Evolutionary conservation across 2,113 vertebrate species (phyloP).

Genomic region (Rhodinocichla rosea): DNA sequence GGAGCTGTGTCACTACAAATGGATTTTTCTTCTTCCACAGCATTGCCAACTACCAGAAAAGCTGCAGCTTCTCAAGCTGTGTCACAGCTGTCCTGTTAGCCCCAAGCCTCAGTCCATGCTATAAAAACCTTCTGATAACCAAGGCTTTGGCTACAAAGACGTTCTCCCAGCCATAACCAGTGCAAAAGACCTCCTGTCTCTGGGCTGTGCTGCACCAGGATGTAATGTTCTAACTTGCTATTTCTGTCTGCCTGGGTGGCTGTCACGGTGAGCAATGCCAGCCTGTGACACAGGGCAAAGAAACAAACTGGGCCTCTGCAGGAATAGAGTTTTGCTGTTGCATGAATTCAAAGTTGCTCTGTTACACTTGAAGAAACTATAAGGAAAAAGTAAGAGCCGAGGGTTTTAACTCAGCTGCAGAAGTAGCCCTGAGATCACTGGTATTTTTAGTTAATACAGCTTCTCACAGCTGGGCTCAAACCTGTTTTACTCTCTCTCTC

Average conservation of each 20-base stretch:
- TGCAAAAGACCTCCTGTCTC: not conserved
- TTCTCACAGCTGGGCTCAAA: not conserved
- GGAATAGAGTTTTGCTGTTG: not conserved
- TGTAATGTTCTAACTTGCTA: not conserved
- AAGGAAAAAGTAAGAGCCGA: not conserved
- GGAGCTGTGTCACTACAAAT: not conserved
- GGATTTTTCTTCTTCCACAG: not conserved
- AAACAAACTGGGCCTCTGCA: not conserved
- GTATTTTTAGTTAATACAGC: not conserved
- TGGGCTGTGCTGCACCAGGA: not conserved
- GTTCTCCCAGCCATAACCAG: not conserved
- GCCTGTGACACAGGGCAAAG: not conserved
- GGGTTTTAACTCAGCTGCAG: not conserved
- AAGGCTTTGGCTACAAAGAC: not conserved
- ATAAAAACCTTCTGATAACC: not conserved
- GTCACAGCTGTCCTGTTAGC: accelerated
- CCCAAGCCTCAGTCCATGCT: not conserved
- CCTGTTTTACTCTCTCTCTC: not conserved
- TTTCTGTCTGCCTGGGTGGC: not conserved
- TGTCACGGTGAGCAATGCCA: not conserved
- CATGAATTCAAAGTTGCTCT: not conserved
- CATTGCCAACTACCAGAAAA: not conserved
- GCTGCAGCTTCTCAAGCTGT: not conserved
- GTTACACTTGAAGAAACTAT: not conserved
- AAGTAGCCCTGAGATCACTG: not conserved